Conservation (phyloP, 2,797 vertebrate genomes). For the Zonotrichia albicollis region DNA sequence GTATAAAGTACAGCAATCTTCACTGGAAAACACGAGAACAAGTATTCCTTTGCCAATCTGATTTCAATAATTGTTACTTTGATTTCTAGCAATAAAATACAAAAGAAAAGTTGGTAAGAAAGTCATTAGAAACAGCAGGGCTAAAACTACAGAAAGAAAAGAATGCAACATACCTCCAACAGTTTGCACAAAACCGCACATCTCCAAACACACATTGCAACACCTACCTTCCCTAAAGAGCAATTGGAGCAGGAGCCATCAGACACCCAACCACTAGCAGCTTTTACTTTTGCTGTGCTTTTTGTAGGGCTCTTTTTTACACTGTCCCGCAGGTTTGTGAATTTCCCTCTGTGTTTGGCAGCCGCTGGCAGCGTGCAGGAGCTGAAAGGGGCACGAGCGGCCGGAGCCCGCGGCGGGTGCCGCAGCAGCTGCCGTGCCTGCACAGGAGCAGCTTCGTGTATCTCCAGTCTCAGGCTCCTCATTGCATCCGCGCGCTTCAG, state of each 20-base stretch:
- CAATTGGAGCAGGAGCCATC: constrained; percentile 74
- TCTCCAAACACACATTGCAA: neutral
- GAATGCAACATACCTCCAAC: neutral
- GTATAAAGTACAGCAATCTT: neutral
- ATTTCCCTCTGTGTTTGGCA: constrained; percentile 80
- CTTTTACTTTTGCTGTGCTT: constrained; percentile 82
- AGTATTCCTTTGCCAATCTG: neutral
- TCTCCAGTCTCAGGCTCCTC: constrained; percentile 8
- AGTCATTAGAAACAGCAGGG: neutral
- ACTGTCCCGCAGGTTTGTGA: constrained; percentile 86
- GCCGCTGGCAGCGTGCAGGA: constrained; percentile 77
- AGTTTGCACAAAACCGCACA: neutral
- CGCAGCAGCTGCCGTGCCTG: constrained; percentile 56
- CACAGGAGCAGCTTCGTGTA: constrained; percentile 28
- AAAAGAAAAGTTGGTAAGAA: neutral
- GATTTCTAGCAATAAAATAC: neutral
- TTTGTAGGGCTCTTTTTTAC: constrained; percentile 90
- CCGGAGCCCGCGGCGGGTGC: constrained; percentile 25
- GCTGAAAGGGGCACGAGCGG: constrained; percentile 58
- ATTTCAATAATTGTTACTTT: neutral
- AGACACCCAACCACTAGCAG: constrained; percentile 70
- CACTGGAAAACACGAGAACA: neutral
- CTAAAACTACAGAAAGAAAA: neutral
- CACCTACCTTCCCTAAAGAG: constrained; percentile 78
- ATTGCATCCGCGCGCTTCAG: neutral